A percentile compares a stretch with the other conserved stretches of the same genome.
Evolutionary conservation across 2,113 vertebrate species (phyloP).

Genomic region (Paralichthys olivaceus): DNA sequence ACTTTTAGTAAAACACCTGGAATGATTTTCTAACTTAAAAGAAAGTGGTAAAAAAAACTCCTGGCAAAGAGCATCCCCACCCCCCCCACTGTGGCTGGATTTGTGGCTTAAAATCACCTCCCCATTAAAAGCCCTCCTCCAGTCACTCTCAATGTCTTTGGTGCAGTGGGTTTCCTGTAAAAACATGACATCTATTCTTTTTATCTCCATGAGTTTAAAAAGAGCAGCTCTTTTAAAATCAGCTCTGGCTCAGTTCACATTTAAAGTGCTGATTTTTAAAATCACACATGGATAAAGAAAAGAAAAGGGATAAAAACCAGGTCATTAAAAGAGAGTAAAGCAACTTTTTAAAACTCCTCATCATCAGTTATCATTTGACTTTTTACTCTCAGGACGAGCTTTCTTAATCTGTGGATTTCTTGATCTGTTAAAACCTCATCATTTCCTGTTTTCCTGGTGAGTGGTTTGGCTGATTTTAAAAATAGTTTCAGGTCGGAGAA

Average conservation of each 20-base stretch:
- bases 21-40: not conserved
- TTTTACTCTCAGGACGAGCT: not conserved
- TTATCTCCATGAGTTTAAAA: not conserved
- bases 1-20: not conserved
- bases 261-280: not conserved
- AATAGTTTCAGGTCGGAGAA: not conserved
- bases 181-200: not conserved
- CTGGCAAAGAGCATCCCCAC: too few relatives aligned
- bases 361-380: not conserved
- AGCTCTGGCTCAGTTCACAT: not conserved
- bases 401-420: not conserved
- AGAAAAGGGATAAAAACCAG: not conserved
- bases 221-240: too few relatives aligned
- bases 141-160: not conserved
- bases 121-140: not conserved
- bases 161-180: not conserved
- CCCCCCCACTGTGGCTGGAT: not conserved
- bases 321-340: not conserved
- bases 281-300: not conserved
- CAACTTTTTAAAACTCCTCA: not conserved
- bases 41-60: not conserved
- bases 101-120: not conserved
- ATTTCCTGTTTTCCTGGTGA: not conserved
- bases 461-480: not conserved
- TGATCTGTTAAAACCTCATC: not conserved